Conservation (phyloP, 1,140 invertebrate species). For the Mizuhopecten yessoensis region DNA sequence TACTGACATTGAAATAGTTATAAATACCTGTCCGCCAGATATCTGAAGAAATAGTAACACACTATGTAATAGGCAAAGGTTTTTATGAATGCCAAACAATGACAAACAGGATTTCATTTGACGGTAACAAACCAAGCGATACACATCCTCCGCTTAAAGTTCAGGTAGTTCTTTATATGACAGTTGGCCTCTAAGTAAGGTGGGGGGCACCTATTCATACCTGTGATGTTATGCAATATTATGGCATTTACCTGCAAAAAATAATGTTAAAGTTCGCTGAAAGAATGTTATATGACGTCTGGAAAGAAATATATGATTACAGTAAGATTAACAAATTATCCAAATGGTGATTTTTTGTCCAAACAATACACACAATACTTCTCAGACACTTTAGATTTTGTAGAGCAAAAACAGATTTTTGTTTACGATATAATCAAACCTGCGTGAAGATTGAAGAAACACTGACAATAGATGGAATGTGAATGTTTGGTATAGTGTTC, state of each 20-base stretch:
- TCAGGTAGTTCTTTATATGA: not conserved
- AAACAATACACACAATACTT: not conserved
- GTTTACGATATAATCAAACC: slow-evolving; percentile 19
- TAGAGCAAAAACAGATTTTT: not conserved
- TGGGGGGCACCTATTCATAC: not conserved
- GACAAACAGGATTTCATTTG: not conserved
- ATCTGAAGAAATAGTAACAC: not conserved
- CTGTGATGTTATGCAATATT: not conserved
- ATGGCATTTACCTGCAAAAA: slow-evolving; percentile 36
- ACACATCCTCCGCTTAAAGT: not conserved
- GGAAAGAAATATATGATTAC: not conserved
- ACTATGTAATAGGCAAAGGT: not conserved
- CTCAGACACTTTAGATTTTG: not conserved
- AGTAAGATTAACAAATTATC: not conserved
- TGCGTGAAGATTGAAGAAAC: slow-evolving; percentile 7
- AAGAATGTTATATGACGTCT: not conserved
- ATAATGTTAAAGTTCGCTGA: not conserved
- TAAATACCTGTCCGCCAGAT: not conserved
- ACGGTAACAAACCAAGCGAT: not conserved
- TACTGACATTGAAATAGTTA: not conserved
- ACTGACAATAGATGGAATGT: slow-evolving; percentile 9
- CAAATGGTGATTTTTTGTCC: not conserved
- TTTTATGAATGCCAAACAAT: not conserved
- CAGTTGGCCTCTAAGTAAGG: not conserved
- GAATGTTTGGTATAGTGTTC: not conserved